Conservation (phyloP, 2,113 vertebrate genomes). For the Semnornis frantzii region DNA sequence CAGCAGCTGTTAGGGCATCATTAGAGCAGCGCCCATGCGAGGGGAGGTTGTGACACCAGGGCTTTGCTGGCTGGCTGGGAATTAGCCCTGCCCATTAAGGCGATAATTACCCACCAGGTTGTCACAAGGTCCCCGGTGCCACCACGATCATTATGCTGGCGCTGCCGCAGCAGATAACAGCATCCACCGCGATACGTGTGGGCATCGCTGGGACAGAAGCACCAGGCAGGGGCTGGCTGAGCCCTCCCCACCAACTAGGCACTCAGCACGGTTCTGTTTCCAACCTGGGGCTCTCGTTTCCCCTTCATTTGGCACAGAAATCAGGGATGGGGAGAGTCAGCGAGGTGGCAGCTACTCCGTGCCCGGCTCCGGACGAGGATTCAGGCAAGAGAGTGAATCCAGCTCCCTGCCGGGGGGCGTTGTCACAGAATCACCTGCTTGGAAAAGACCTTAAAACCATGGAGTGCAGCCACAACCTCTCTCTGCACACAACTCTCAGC, state of each 20-base stretch:
- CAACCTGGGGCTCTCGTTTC: neutral
- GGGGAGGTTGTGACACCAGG: neutral
- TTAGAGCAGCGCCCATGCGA: neutral
- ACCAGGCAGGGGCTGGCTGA: rapidly evolving
- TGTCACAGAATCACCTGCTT: too few species aligned
- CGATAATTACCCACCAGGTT: neutral
- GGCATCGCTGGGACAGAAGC: neutral
- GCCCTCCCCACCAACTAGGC: neutral
- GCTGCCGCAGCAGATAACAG: rapidly evolving
- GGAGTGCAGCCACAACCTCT: too few species aligned
- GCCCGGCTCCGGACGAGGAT: neutral
- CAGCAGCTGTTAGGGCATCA: neutral
- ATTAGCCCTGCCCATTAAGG: neutral
- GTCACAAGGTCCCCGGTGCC: neutral
- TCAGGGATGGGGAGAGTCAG: neutral
- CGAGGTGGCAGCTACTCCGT: neutral
- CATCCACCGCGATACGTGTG: rapidly evolving
- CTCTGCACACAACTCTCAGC: too few species aligned
- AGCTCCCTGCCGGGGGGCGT: neutral
- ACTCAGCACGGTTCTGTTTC: rapidly evolving
- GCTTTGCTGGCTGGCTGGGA: neutral
- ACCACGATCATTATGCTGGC: neutral
- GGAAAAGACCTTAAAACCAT: too few species aligned
- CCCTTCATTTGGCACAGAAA: neutral
- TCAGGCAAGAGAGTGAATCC: neutral